These are phyloP conservation scores for Drosophila histrio DNA, from an alignment of 2,888 invertebrate genomes.

Conservation along the genomic window DNA sequence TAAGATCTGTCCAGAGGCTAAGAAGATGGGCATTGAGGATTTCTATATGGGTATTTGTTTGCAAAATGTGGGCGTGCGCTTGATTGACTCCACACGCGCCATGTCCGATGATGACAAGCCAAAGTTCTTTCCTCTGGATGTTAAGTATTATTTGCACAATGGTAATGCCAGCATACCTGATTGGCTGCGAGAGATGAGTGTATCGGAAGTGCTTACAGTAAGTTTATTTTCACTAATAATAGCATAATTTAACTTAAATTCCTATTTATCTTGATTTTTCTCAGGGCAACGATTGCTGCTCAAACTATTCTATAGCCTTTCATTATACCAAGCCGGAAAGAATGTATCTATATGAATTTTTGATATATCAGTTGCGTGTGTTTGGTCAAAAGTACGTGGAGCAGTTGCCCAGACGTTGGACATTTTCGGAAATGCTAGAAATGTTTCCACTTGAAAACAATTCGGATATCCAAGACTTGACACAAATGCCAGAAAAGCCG, in stretches of 20 bases:
- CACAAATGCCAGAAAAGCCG: constrained; percentile 55
- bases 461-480: constrained; percentile 47
- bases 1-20: constrained; percentile 83
- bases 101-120: constrained; percentile 49
- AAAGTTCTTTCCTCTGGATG: constrained; percentile 67
- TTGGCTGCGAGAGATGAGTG: constrained; percentile 69
- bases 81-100: constrained; percentile 90
- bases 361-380: constrained; percentile 95
- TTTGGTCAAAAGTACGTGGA: constrained; percentile 85
- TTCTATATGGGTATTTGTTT: constrained; percentile 88
- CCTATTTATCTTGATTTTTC: background rate
- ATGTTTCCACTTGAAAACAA: constrained; percentile 65
- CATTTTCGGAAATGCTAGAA: constrained; percentile 36
- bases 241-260: background rate
- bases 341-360: constrained; percentile 97
- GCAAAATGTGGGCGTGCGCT: constrained; percentile 92
- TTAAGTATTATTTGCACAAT: constrained; percentile 49
- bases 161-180: constrained; percentile 56
- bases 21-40: constrained; percentile 84
- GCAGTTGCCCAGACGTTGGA: constrained; percentile 38
- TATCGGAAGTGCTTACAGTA: constrained; percentile 86
- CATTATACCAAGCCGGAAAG: constrained; percentile 95
- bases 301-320: constrained; percentile 97
- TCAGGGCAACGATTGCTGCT: constrained; percentile 94
- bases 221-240: background rate